These are phyloP conservation scores for Montipora cactus DNA, from an alignment of 64 coral and sea anemone genomes.

Conservation along the genomic window DNA sequence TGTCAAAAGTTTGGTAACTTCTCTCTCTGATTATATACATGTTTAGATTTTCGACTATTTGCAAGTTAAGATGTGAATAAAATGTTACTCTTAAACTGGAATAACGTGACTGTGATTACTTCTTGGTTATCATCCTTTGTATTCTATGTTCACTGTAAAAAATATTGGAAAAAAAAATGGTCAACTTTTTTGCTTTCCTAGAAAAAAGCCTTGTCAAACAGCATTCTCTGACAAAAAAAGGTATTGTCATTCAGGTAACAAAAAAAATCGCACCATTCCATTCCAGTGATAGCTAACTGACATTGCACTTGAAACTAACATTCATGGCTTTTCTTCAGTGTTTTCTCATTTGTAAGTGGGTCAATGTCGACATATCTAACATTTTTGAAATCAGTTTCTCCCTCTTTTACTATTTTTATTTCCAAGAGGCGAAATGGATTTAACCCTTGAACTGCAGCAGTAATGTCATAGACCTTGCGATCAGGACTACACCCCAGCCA, in stretches of 20 bases:
- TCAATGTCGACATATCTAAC: conserved; percentile 37
- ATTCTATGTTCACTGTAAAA: not conserved
- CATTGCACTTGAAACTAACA: conserved; percentile 71
- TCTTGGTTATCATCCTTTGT: no score
- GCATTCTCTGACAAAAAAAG: conserved; percentile 31
- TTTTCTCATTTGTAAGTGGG: not conserved
- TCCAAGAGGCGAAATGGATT: conserved; percentile 39
- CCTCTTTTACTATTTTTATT: conserved; percentile 72
- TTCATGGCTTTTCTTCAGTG: not conserved
- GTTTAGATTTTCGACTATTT: no score
- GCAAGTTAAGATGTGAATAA: no score
- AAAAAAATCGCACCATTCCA: not conserved
- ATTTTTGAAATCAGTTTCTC: conserved; percentile 22
- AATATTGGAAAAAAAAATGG: conserved; percentile 24
- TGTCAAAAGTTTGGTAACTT: no score
- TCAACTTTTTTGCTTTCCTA: conserved; percentile 23
- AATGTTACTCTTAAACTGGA: no score
- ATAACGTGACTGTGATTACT: no score
- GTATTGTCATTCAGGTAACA: not conserved
- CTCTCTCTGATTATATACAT: no score
- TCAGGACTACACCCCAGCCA: conserved; percentile 56
- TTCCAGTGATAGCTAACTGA: conserved; percentile 33
- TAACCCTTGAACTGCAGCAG: not conserved
- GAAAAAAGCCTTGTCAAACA: not conserved
- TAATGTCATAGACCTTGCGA: conserved; percentile 61